Evolutionary conservation across 2,888 invertebrate genomes (phyloP).

Genomic region (Phoenoteleia sp.): DNA sequence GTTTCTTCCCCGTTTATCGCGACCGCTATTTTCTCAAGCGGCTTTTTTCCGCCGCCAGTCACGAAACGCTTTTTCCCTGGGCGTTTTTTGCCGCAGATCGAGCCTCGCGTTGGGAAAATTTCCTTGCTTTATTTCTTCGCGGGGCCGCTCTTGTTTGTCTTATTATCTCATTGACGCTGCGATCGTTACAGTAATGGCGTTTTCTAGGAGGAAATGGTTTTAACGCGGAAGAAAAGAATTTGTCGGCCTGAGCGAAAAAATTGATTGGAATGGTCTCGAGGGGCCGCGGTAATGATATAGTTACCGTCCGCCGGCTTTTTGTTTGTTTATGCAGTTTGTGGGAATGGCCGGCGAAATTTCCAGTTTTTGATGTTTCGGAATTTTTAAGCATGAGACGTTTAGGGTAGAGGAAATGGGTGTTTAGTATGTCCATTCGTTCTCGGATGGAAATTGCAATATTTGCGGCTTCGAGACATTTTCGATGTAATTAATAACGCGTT

Average conservation of each 20-base stretch:
- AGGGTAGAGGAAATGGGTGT: too few relatives aligned
- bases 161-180: constrained; percentile 64
- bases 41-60: constrained; percentile 47
- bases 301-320: constrained; percentile 31
- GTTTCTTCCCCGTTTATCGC: background rate
- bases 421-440: too few relatives aligned
- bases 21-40: constrained; percentile 57
- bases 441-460: too few relatives aligned
- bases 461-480: too few relatives aligned
- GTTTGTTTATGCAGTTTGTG: constrained; percentile 34
- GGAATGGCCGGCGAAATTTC: background rate
- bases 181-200: constrained; percentile 66
- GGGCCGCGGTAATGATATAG: constrained; percentile 57
- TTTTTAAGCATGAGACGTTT: too few relatives aligned
- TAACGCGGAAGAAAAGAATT: constrained; percentile 67
- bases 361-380: too few relatives aligned
- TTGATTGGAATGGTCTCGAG: constrained; percentile 54
- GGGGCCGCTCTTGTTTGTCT: constrained; percentile 58
- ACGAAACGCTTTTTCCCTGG: background rate
- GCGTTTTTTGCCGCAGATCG: constrained; percentile 13
- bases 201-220: constrained; percentile 60
- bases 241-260: constrained; percentile 34
- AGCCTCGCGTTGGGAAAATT: constrained; percentile 60
- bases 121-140: constrained; percentile 52
- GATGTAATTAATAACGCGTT: too few relatives aligned